These are phyloP conservation scores for Gymnogyps californianus DNA, from an alignment of 2,113 vertebrate genomes.

Conservation along the genomic window DNA sequence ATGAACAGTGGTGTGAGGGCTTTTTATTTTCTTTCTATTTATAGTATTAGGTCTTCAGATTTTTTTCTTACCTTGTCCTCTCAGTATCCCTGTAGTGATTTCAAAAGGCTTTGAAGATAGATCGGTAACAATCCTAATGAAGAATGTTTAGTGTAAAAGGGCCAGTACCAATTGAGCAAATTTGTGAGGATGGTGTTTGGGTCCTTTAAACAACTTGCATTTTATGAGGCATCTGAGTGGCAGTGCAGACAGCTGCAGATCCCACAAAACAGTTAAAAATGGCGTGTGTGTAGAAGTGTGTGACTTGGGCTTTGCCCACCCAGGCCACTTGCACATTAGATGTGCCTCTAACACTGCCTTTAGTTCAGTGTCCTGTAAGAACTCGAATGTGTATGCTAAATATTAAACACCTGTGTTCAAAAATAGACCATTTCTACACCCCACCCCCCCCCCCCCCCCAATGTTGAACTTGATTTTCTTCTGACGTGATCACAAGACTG, in stretches of 20 bases:
- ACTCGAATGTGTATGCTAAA: conserved; percentile 10
- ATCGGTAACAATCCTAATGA: background rate
- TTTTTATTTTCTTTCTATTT: background rate
- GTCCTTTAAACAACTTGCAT: background rate
- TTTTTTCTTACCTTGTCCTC: background rate
- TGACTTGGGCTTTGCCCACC: background rate
- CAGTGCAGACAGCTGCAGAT: background rate
- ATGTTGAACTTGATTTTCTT: conserved; percentile 68
- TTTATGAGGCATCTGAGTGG: background rate
- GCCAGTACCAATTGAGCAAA: background rate
- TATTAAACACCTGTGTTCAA: conserved; percentile 42
- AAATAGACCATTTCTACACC: conserved; percentile 47
- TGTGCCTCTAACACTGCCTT: background rate
- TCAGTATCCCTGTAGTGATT: background rate
- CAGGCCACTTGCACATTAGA: background rate
- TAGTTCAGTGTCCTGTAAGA: conserved; percentile 13
- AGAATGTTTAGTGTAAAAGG: background rate
- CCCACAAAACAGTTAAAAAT: background rate
- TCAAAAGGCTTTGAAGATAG: background rate
- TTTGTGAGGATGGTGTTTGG: background rate
- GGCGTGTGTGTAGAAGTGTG: background rate
- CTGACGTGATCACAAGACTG: conserved; percentile 57
- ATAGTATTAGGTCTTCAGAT: background rate
- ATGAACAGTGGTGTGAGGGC: background rate
- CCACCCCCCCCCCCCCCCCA: background rate